Conservation (phyloP, 2,888 invertebrate genomes). For the Megamerina dolium region DNA sequence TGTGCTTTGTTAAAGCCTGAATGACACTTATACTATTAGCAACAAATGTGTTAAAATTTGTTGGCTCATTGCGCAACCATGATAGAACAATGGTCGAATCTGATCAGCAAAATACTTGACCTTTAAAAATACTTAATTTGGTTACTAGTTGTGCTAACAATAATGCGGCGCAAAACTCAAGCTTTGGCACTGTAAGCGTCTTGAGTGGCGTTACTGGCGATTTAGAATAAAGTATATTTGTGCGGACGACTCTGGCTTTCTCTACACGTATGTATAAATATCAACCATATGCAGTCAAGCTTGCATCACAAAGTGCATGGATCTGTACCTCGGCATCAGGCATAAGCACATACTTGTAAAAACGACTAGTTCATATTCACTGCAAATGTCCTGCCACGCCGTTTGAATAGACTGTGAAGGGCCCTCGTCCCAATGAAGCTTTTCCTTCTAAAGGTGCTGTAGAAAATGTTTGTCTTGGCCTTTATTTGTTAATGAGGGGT, state of each 20-base stretch:
- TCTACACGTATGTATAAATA: slow-evolving; percentile 3
- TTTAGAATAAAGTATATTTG: slow-evolving; percentile 6
- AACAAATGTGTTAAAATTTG: slow-evolving; percentile 15
- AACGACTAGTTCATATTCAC: no score
- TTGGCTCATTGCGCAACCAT: slow-evolving; percentile 8
- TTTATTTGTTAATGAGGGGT: no score
- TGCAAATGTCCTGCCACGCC: no score
- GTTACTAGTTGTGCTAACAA: slow-evolving; percentile 8
- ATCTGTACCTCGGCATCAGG: no score
- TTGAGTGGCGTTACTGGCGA: slow-evolving; percentile 11
- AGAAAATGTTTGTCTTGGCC: no score
- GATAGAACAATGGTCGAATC: slow-evolving; percentile 11
- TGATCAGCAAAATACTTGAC: slow-evolving; percentile 4
- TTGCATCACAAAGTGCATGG: no score
- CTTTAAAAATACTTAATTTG: background rate
- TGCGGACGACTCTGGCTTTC: no score
- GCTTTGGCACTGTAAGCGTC: slow-evolving; percentile 16
- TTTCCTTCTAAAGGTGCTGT: no score
- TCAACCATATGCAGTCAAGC: no score
- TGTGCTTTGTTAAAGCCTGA: slow-evolving; percentile 11
- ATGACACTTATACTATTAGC: slow-evolving; percentile 11
- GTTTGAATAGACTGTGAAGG: no score
- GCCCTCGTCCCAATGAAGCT: no score
- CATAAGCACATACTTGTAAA: no score
- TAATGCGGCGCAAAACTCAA: slow-evolving; percentile 15